Base-by-base conservation (phyloP, 2,888 invertebrate species). In the Minunthozetes semirufus region DNA sequence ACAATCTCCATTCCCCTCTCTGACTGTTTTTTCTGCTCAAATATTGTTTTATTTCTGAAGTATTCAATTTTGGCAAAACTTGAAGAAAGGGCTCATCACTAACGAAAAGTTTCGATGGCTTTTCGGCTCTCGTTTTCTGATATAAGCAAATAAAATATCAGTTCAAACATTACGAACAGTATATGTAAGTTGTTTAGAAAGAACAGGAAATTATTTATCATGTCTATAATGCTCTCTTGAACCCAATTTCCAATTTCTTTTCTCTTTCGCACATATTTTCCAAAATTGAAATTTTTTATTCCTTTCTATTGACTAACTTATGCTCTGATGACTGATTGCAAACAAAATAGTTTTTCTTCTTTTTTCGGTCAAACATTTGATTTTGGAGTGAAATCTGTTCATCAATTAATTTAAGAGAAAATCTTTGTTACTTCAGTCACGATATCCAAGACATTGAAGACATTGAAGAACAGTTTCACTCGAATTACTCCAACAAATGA, bases 201-300 rank as follows among this genome's bases (percentile, higher is more conserved):
- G n/a, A 8, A 33, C 25, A 27, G 63, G 63, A 63, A 63, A 63
- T 63, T 63, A 63, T 63, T 63, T 33, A 63, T 63, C 63, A 63
- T 63, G 63, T 63, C 27, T 63, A 33, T 33, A 33, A 63, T 63
- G 33, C 63, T 63, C 63, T 63, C 22, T 33, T 63, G n/a, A 63
- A 63, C 63, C 29, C 38, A 33, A 17, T 38, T 33, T 63, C 19
- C 63, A 38, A 63, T 33, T 63, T 33, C 38, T 8, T 33, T 29
- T 22, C 13, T n/a, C 15, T 63, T 17, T 63, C 27, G n/a, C 1
- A 15, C 50, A 50, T n/a, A 56, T 13, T 50, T 19, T 56, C 22
- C 56, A 11, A 56, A 56, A 56, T 56, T 56, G 56, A 56, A 56
- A n/a, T 11, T 53, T 50, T 42, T 13, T 42, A 56, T 56, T 25